These are phyloP conservation scores for Xylophagus ater DNA, from an alignment of 2,888 invertebrate species.

Conservation along the genomic window DNA sequence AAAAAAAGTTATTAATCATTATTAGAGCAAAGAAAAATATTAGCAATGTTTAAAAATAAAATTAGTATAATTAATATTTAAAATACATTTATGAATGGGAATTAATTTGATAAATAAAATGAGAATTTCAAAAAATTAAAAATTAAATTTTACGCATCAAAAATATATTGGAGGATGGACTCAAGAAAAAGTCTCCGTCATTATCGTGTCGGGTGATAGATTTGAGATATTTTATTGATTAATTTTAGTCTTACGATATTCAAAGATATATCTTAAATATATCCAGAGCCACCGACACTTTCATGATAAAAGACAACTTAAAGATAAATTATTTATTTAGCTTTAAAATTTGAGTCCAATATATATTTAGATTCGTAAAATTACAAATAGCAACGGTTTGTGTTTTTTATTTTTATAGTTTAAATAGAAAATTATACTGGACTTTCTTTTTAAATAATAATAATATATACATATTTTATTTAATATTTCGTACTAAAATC, in stretches of 20 bases:
- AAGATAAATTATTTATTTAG: not conserved
- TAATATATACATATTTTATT: too few species aligned
- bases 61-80: slow-evolving; percentile 10
- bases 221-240: not conserved
- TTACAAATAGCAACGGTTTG: not conserved
- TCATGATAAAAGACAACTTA: slow-evolving; percentile 2
- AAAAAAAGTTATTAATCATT: not conserved
- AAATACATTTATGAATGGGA: slow-evolving; percentile 3
- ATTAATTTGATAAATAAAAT: not conserved
- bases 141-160: slow-evolving; percentile 1
- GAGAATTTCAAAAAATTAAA: too few species aligned
- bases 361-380: not conserved
- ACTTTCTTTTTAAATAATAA: not conserved
- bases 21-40: not conserved
- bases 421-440: not conserved
- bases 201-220: slow-evolving; percentile 13
- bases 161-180: slow-evolving; percentile 6
- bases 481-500: too few species aligned
- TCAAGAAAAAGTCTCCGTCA: slow-evolving; percentile 6
- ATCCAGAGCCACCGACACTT: slow-evolving; percentile 16
- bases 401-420: not conserved
- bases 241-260: not conserved
- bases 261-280: slow-evolving; percentile 4
- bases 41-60: not conserved
- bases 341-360: not conserved